Base-by-base conservation (phyloP, 30 jellyfish, hydroid and myxozoan genomes). In the Hydractinia echinata region DNA sequence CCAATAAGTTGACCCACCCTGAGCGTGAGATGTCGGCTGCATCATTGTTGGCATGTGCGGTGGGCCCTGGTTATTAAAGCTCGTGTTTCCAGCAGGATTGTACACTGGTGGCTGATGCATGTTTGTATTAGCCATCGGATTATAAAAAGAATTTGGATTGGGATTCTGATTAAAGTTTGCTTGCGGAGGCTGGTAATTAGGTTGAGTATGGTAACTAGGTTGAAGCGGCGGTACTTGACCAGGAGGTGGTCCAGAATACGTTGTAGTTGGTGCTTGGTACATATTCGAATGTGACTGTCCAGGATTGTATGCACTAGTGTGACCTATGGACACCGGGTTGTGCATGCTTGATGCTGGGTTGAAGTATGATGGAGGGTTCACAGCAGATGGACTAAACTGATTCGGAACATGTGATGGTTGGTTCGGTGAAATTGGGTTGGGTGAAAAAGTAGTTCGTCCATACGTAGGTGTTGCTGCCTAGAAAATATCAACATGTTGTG, bases 291-390 rank as follows among this genome's bases (percentile, higher is more conserved):
- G 83, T 7, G 19, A n/a, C 39, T 64, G 74, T 7, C 39, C 39
- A 6, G 74, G 74, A 51, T 64, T 64, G 44, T 30, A 30, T 30
- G 44, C 44, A 30, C 44, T 30, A 30, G 44, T 30, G 1, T 30
- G 44, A 30, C 44, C 44, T 30, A 30, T 30, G 44, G 44, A 30
- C 44, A 30, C 44, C 44, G 44, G 44, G 44, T 30, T 30, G 18
- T 64, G 39, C 74, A 64, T 64, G 44, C 44, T 30, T 49, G 83
- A 30, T 11, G 76, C 83, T 8, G 83, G 68, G 54, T 74, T 74
- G 54, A 48, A 74, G 8, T 49, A 74, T 10, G 69, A 15, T 9
- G 83, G 54, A 18, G 48, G 54, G 14, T 52, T 52, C 15, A 67
- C 50, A 10, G 61, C 21, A n/a, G 44, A 30, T 30, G 44, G 44